Percentiles rank a stretch among this genome's conserved stretches.
Conservation (phyloP, 2,113 vertebrate species). For the cattle (Bos taurus) region DNA sequence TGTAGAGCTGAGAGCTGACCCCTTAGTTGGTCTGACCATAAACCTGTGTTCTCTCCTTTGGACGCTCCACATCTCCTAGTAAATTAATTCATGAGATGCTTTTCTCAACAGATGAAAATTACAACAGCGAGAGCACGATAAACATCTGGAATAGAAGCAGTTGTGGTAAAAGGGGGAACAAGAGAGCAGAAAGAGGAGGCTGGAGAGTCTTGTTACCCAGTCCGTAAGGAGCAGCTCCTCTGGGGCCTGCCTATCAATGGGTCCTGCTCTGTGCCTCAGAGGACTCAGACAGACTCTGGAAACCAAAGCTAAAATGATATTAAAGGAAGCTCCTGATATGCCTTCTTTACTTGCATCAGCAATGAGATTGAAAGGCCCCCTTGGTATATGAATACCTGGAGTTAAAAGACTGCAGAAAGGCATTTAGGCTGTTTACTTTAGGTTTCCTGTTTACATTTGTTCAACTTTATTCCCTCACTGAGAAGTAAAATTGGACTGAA, state of each 20-base stretch:
- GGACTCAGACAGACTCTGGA: not conserved
- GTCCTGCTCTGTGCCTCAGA: not conserved
- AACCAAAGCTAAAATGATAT: not conserved
- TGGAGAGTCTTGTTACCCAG: not conserved
- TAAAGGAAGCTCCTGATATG: not conserved
- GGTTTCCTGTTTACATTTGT: slow-evolving; percentile 48
- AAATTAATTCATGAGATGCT: not conserved
- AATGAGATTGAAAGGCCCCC: not conserved
- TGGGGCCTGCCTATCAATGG: too few relatives aligned
- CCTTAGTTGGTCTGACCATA: not conserved
- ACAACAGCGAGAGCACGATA: not conserved
- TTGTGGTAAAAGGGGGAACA: not conserved
- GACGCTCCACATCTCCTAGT: accelerated
- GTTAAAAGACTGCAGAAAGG: not conserved
- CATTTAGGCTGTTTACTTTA: not conserved
- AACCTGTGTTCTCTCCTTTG: not conserved
- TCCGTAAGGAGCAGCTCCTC: not conserved
- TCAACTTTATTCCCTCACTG: slow-evolving; percentile 26
- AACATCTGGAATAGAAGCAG: not conserved
- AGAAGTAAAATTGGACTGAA: not conserved
- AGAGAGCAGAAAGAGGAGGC: not conserved
- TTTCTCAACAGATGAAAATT: not conserved
- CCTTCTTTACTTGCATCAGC: not conserved
- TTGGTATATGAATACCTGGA: not conserved
- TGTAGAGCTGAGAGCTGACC: not conserved